phyloP scores from a whole-genome alignment of 2,888 invertebrate species.

The Dynastes tityus region DNA sequence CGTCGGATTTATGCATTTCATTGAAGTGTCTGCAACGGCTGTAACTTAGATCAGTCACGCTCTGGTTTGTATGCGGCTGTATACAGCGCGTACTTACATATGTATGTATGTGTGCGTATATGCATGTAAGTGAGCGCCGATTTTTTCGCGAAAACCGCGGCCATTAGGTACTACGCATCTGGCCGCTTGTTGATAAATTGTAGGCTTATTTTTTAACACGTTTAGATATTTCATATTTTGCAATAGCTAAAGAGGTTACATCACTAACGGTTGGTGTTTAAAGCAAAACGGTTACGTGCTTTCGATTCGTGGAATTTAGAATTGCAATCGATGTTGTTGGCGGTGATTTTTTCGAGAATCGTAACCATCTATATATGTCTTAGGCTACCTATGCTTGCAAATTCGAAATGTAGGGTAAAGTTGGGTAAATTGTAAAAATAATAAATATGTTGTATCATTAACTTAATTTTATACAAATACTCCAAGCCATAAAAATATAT shows the following conservation, averaged over 20 bases:
- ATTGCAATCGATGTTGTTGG: background rate
- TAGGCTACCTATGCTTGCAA: too few relatives aligned
- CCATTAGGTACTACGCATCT: conserved; percentile 11
- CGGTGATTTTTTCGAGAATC: too few relatives aligned
- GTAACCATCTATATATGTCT: too few relatives aligned
- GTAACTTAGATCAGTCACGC: conserved; percentile 34
- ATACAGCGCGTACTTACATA: conserved; percentile 6
- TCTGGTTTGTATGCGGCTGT: conserved; percentile 20
- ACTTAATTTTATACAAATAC: too few relatives aligned
- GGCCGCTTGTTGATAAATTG: background rate
- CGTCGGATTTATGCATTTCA: conserved; percentile 22
- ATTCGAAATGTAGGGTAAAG: too few relatives aligned
- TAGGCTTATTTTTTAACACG: background rate
- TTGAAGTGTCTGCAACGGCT: conserved; percentile 8
- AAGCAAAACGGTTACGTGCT: background rate
- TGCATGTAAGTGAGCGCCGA: background rate
- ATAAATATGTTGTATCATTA: too few relatives aligned
- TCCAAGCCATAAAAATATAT: too few relatives aligned
- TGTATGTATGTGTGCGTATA: background rate
- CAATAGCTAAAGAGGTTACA: background rate
- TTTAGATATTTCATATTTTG: conserved; percentile 11
- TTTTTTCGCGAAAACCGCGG: background rate
- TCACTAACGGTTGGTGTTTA: conserved; percentile 5
- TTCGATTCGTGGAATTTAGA: background rate
- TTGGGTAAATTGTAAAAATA: too few relatives aligned